Conservation (phyloP, 2,113 vertebrate species). For the Bos javanicus region DNA sequence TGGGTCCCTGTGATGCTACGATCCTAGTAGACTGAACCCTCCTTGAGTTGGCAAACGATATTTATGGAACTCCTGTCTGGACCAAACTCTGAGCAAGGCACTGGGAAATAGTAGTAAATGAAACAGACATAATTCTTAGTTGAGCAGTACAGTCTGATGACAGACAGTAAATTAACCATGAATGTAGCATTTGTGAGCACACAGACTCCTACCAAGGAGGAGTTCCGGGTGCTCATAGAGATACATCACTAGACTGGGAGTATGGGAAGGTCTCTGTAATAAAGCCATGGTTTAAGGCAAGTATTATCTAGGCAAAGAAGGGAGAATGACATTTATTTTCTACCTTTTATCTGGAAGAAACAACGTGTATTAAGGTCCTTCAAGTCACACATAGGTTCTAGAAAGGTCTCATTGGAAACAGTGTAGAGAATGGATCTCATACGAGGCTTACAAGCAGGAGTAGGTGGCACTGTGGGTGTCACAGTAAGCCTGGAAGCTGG, state of each 20-base stretch:
- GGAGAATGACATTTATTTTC: background rate
- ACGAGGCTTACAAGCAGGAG: background rate
- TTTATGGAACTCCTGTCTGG: background rate
- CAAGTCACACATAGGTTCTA: background rate
- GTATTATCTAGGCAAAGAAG: background rate
- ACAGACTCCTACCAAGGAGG: background rate
- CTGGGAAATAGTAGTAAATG: background rate
- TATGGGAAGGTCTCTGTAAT: background rate
- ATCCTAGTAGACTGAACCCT: background rate
- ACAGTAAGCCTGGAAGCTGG: background rate
- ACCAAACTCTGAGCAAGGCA: background rate
- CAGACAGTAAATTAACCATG: background rate
- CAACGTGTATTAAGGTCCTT: background rate
- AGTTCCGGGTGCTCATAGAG: background rate
- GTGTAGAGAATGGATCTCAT: background rate
- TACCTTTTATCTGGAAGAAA: background rate
- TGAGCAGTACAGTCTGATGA: background rate
- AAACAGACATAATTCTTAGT: background rate
- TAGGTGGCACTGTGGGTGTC: background rate
- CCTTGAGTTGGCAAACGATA: background rate
- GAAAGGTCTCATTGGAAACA: background rate
- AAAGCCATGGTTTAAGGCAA: background rate
- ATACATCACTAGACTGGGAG: background rate
- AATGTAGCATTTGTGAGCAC: background rate
- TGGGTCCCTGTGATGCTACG: background rate